Base-by-base conservation (phyloP, 2,797 vertebrate species). In the Pelobates cultripes region DNA sequence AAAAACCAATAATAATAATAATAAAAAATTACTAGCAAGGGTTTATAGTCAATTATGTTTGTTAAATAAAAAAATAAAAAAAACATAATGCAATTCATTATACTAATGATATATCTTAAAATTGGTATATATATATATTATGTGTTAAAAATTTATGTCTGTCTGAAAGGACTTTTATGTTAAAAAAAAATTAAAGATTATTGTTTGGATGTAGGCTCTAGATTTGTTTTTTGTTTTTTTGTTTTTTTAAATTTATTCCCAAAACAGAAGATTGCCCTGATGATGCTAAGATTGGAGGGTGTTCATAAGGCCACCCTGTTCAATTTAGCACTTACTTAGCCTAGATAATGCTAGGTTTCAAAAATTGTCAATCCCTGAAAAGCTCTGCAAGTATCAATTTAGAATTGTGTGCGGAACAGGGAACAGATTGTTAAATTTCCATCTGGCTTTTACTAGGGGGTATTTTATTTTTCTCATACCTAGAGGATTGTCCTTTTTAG, bases 301-400 rank as follows among this genome's bases (percentile, higher is more conserved):
- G 69, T 71, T 43, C 64, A 69, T 75, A 64, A 78, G 67, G n/a
- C 66, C 64, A 79, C 55, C 64, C 40, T 63, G 44, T 79, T 28
- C 57, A 83, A 82, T 77, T 77, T 73, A 57, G 69, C 74, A 77
- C 71, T 83, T 83, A 83, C 77, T 78, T 78, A 75, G 71, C 81
- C 53, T 78, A 63, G 70, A 78, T 83, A 78, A 83, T 78, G 51
- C 51, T 83, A 74, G 81, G 63, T 61, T 78, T 78, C 42, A 7
- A 53, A 74, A 83, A 79, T 75, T 83, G 81, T 75, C 71, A 78
- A 63, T 43, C 53, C 75, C 71, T 79, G 76, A 75, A 79, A 75
- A 70, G 77, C 64, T 74, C 44, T 75, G 64, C 70, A 83, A 78
- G 76, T 74, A 78, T 78, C 76, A 74, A 75, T 83, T 75, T 79